Evolutionary conservation across 1,140 invertebrate species (phyloP).

Genomic region (Andricus grossulariae): DNA sequence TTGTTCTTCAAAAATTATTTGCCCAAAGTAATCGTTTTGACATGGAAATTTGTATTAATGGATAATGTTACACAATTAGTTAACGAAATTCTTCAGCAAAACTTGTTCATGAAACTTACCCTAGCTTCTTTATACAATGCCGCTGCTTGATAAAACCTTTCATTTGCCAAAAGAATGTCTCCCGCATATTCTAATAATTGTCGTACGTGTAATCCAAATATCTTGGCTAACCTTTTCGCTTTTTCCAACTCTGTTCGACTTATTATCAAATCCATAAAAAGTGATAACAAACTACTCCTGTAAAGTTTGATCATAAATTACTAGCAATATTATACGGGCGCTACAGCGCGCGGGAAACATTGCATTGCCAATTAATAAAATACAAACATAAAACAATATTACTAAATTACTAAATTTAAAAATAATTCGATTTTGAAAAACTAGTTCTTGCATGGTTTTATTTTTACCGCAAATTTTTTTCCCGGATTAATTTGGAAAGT

Average conservation of each 20-base stretch:
- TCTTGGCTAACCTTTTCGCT: slow-evolving; percentile 76
- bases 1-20: too few species aligned
- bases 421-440: too few species aligned
- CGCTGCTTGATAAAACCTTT: slow-evolving; percentile 81
- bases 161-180: slow-evolving; percentile 81
- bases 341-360: too few species aligned
- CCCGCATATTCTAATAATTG: slow-evolving; percentile 84
- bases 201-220: slow-evolving; percentile 83
- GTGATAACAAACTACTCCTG: slow-evolving; percentile 79
- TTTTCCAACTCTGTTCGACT: slow-evolving; percentile 77
- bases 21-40: too few species aligned
- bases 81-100: slow-evolving; percentile 27
- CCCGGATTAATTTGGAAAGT: too few species aligned
- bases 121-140: slow-evolving; percentile 85
- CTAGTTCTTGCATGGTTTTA: too few species aligned
- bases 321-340: too few species aligned
- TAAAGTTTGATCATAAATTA: slow-evolving; percentile 47
- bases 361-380: too few species aligned
- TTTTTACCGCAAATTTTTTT: too few species aligned
- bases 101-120: slow-evolving; percentile 66
- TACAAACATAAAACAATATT: too few species aligned
- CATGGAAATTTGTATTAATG: too few species aligned
- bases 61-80: not conserved
- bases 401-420: too few species aligned
- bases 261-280: slow-evolving; percentile 82